Conservation (phyloP, 2,797 vertebrate genomes). For the Myotis pilosus region DNA sequence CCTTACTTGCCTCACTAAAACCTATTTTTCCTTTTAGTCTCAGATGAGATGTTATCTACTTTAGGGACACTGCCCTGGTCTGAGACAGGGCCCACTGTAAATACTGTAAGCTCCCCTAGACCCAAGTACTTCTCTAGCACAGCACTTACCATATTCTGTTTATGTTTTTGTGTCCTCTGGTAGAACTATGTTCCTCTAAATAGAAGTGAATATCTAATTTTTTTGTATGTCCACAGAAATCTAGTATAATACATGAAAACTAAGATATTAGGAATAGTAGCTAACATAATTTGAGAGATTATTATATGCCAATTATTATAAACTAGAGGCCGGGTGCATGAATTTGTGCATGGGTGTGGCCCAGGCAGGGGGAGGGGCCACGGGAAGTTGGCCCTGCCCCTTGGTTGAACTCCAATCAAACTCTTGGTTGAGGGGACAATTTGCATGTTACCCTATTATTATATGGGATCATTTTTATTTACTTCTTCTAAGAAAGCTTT, state of each 20-base stretch:
- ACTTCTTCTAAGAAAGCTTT: not conserved
- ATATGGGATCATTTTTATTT: not conserved
- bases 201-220: not conserved
- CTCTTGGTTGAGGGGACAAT: no score
- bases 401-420: fast-evolving
- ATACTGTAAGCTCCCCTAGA: not conserved
- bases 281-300: not conserved
- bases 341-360: no score
- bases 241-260: not conserved
- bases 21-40: not conserved
- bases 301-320: not conserved
- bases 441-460: no score
- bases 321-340: no score
- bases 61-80: not conserved
- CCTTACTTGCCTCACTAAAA: not conserved
- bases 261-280: not conserved
- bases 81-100: not conserved
- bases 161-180: not conserved
- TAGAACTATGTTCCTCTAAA: not conserved
- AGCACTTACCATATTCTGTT: not conserved
- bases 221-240: not conserved
- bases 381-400: no score
- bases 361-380: no score
- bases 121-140: not conserved
- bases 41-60: not conserved